Conservation (phyloP, 2,888 invertebrate species). For the Dryobota labecula region DNA sequence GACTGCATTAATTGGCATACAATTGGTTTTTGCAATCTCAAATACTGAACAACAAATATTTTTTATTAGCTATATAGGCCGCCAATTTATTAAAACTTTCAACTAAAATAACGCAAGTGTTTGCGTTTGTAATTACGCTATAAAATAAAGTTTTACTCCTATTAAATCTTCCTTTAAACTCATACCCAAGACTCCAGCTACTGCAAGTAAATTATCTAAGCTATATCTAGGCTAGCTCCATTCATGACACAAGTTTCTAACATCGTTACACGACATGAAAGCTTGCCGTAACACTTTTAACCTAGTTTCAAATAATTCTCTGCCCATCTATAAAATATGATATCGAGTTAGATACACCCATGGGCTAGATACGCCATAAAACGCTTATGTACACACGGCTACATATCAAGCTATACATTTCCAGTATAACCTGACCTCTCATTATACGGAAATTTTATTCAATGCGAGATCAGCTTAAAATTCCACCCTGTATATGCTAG, state of each 20-base stretch:
- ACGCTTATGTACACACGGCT: not conserved
- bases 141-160: not conserved
- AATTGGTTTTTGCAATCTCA: not conserved
- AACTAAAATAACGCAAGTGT: not conserved
- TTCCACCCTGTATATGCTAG: too few relatives aligned
- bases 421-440: too few relatives aligned
- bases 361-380: not conserved
- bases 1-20: not conserved
- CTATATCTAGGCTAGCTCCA: constrained; percentile 4
- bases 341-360: constrained; percentile 33
- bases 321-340: constrained; percentile 20
- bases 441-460: too few relatives aligned
- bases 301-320: constrained; percentile 39
- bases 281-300: constrained; percentile 23
- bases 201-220: not conserved
- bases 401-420: too few relatives aligned
- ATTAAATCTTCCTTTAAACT: not conserved
- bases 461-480: too few relatives aligned
- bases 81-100: not conserved
- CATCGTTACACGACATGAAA: constrained; percentile 37
- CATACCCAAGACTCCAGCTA: not conserved
- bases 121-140: not conserved
- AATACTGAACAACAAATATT: not conserved
- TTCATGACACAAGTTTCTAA: constrained; percentile 30
- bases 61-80: too few relatives aligned